Evolutionary conservation across 1,140 invertebrate genomes (phyloP), one percentile per base, ranked within the genome.

Genomic region (Lysiphlebus fabarum): DNA sequence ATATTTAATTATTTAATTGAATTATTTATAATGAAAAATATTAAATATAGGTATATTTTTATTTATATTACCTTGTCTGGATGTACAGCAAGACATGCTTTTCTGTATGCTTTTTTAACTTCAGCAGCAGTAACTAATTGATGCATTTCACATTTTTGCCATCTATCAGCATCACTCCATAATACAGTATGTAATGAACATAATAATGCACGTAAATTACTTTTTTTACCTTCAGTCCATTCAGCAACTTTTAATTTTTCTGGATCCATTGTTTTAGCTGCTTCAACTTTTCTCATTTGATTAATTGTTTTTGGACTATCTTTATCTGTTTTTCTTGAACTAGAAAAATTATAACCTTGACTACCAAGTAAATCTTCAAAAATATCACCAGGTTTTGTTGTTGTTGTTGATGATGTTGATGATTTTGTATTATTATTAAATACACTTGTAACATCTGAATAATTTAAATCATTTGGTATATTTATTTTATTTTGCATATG

Each of bases 51-150:
- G n/a, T n/a, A n/a, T n/a, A n/a, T n/a, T 6, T 40, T 9, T 40
- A 6, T 40, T 2, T 44, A 61, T 64, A n/a, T 73, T 81, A 96
- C 95, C 86, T 99, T 99, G 74, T 99, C 98, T 1, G 98, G 97
- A 84, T 99, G 97, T 37, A 98, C 93, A 50, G 93, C 91, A 10
- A 99, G 82, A 68, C 96, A 98, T 17, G 97, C 97, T 75, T 92
- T 94, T 42, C 95, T 83, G 77, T 99, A 99, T 41, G 88, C 85
- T 72, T 97, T 97, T 76, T 99, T 99, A 10, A 99, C 96, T 77
- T 99, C 93, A 4, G 87, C 87, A 7, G 91, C 78, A 0, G 89
- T 85, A 0, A 99, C 90, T 26, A 99, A 82, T 59, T 96, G 91
- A 69, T 93, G 88, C 93, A 99, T 99, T 63, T 96, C 91, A 66